phyloP scores from a whole-genome alignment of 2,888 invertebrate species.

The Meganola albula region DNA sequence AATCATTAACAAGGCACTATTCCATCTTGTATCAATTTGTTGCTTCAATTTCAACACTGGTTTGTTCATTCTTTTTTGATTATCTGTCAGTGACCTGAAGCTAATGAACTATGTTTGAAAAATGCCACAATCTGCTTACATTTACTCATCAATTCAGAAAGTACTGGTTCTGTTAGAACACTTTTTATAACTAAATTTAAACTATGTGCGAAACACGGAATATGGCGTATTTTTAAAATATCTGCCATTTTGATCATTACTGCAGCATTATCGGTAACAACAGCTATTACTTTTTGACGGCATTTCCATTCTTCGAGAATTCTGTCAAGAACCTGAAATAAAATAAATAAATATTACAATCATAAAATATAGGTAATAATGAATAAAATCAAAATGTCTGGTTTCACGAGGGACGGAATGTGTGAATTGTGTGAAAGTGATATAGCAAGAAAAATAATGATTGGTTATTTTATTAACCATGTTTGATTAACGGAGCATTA shows the following conservation, averaged over 20 bases:
- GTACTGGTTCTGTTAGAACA: not conserved
- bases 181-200: slow-evolving; percentile 10
- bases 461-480: too few species aligned
- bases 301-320: slow-evolving; percentile 11
- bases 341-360: not conserved
- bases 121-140: slow-evolving; percentile 7
- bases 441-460: too few species aligned
- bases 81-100: slow-evolving; percentile 3
- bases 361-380: too few species aligned
- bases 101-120: slow-evolving; percentile 9
- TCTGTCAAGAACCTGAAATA: slow-evolving; percentile 6
- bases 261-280: slow-evolving; percentile 10
- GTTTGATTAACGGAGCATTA: too few species aligned
- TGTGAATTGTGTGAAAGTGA: too few species aligned
- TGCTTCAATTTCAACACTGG: slow-evolving; percentile 8
- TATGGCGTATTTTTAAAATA: slow-evolving; percentile 6
- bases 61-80: slow-evolving; percentile 5
- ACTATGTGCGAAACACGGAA: slow-evolving; percentile 11
- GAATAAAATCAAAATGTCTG: too few species aligned
- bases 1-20: slow-evolving; percentile 8
- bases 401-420: too few species aligned
- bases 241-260: slow-evolving; percentile 9
- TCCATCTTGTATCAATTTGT: slow-evolving; percentile 11
- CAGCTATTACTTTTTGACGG: slow-evolving; percentile 5
- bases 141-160: slow-evolving; percentile 4